Base-by-base conservation (phyloP, 2,797 vertebrate genomes). In the Thalassophryne amazonica region DNA sequence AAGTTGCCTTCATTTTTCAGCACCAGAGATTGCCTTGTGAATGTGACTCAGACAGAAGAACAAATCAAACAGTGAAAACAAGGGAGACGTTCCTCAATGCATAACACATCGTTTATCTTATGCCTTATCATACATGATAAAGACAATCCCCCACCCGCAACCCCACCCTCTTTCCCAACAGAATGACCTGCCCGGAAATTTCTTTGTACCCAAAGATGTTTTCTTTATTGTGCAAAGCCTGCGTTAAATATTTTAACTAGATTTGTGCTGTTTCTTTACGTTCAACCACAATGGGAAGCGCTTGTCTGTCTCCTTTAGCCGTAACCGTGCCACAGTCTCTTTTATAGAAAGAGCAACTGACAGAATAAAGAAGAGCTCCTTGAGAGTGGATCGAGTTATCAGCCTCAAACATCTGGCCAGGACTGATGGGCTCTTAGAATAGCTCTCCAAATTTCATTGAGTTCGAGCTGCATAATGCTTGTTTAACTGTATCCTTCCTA, bases 371-470 rank as follows among this genome's bases (percentile, higher is more conserved):
- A 78, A 83, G 73, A 76, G 61, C 77, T 84, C 76, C 70, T 78
- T 66, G 52, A 79, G 73, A 72, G 67, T 63, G 47, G 43, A 71
- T 60, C 73, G 65, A 78, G 66, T 87, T 88, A 88, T 89, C 86
- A 69, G 56, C 46, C 51, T 69, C 60, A 73, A 83, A 81, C 84
- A 90, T 90, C 84, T 84, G 86, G 84, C 76, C 77, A 78, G 81
- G 78, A 86, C 76, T 83, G 86, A 88, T 82, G 76, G 84, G 81
- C 69, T 83, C 75, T 79, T 69, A 68, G 72, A 86, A 78, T 43
- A 69, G 73, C 71, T 69, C 56, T 83, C 63, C 60, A 81, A 86
- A 87, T 69, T 81, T 83, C 79, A 83, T 59, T 71, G 80, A 80
- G 81, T 79, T 80, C 75, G 69, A 79, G 80, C 74, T 72, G 60